These are phyloP conservation scores for Parascotia fuliginaria DNA, from an alignment of 2,888 invertebrate species.

Conservation along the genomic window DNA sequence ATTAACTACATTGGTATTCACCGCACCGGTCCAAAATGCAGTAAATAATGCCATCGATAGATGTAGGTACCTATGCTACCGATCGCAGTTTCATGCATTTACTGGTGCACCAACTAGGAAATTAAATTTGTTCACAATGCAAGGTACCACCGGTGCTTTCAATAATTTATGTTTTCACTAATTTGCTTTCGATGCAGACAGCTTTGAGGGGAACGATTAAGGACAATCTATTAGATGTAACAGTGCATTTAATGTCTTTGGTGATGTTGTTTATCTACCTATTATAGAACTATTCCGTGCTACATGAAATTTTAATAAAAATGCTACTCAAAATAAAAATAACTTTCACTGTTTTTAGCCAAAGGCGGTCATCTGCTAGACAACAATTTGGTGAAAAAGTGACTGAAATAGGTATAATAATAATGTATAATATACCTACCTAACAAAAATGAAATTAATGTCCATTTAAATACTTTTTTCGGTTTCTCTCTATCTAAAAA, in stretches of 20 bases:
- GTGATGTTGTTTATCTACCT: no score
- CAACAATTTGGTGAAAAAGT: no score
- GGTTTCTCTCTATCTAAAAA: no score
- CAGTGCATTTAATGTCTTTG: not conserved
- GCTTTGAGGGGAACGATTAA: conserved; percentile 22
- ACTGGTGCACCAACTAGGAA: conserved; percentile 61
- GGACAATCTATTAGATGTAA: conserved; percentile 2
- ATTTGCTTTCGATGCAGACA: conserved; percentile 43
- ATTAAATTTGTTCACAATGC: conserved; percentile 76
- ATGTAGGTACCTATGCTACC: conserved; percentile 37
- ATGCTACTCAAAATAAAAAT: no score
- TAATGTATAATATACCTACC: no score
- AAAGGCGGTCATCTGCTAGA: no score
- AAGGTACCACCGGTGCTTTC: conserved; percentile 56
- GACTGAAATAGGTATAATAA: no score
- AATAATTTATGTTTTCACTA: conserved; percentile 63
- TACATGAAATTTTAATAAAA: no score
- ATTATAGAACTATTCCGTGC: no score
- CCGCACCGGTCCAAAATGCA: conserved; percentile 59
- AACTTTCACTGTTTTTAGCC: no score
- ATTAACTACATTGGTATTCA: conserved; percentile 67
- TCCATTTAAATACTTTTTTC: no score
- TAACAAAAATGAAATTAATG: no score
- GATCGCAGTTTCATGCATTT: conserved; percentile 57
- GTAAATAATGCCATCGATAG: conserved; percentile 67